Conservation (phyloP, 2,797 vertebrate genomes). For the Lagocephalus sceleratus region DNA sequence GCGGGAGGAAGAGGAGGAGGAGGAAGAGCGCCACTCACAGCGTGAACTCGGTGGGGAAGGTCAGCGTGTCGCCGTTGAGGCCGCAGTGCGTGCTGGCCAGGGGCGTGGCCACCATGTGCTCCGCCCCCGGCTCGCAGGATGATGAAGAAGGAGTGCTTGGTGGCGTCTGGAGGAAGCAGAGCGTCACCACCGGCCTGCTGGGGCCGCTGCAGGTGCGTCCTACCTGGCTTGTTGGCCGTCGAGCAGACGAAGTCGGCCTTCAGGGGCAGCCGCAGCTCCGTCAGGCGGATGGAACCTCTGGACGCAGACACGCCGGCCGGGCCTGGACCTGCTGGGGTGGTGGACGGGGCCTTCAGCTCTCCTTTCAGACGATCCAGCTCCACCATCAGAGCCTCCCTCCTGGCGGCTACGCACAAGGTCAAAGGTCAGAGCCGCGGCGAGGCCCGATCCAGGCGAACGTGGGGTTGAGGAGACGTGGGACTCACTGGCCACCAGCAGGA, state of each 20-base stretch:
- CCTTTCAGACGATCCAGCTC: slow-evolving; percentile 85
- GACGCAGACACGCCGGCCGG: slow-evolving; percentile 71
- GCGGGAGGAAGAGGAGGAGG: not conserved
- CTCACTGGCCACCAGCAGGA: slow-evolving; percentile 92
- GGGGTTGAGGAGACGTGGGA: slow-evolving; percentile 6
- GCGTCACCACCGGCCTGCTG: not conserved
- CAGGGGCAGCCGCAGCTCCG: slow-evolving; percentile 89
- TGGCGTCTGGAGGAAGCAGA: slow-evolving; percentile 36
- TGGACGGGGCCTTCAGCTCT: slow-evolving; percentile 74
- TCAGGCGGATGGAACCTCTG: slow-evolving; percentile 85
- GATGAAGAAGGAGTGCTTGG: slow-evolving; percentile 89
- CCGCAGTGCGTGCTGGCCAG: slow-evolving; percentile 82
- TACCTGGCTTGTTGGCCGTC: slow-evolving; percentile 86
- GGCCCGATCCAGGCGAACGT: not conserved
- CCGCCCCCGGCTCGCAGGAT: slow-evolving; percentile 85
- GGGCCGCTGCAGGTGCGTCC: not conserved
- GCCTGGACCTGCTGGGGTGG: slow-evolving; percentile 39
- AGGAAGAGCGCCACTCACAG: slow-evolving; percentile 75
- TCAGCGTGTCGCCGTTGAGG: slow-evolving; percentile 90
- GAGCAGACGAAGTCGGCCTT: slow-evolving; percentile 96
- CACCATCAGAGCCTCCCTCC: slow-evolving; percentile 81
- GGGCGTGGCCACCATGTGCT: slow-evolving; percentile 88
- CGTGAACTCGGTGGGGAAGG: slow-evolving; percentile 86
- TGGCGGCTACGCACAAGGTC: slow-evolving; percentile 73
- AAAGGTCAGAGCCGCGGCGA: not conserved